Conservation (phyloP, 2,888 invertebrate genomes). For the Chalcis sispes region DNA sequence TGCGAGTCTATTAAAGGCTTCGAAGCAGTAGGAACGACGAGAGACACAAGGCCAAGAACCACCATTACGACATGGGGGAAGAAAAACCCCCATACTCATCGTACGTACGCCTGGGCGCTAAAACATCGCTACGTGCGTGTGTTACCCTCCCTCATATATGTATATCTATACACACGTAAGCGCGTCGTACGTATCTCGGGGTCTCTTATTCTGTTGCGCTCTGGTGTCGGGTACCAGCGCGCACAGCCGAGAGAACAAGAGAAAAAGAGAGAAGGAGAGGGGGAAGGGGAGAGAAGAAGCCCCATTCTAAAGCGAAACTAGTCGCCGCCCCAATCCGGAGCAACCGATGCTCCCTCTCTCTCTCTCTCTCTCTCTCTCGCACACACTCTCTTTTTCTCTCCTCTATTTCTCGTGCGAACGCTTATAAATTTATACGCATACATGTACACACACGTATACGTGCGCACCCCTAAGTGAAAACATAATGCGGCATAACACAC, state of each 20-base stretch:
- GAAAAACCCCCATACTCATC: conserved; percentile 18
- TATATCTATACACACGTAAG: no score
- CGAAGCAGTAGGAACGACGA: background rate
- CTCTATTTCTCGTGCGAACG: no score
- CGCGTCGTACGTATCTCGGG: no score
- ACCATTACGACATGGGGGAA: conserved; percentile 3
- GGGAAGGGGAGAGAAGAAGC: conserved; percentile 33
- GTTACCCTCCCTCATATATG: background rate
- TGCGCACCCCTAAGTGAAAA: no score
- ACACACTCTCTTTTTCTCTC: no score
- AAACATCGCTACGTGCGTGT: conserved; percentile 31
- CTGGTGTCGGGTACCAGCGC: conserved; percentile 10
- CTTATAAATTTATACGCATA: no score
- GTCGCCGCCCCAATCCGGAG: conserved; percentile 53
- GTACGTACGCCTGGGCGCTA: no score
- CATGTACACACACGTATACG: conserved; percentile 52
- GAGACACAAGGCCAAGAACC: background rate
- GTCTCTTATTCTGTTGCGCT: background rate
- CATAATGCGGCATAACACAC: no score
- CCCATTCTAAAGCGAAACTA: conserved; percentile 58
- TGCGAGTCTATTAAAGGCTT: conserved; percentile 35
- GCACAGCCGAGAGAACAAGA: background rate
- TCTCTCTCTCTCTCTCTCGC: no score
- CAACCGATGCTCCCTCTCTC: conserved; percentile 5
- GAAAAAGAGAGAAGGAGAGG: conserved; percentile 5